Percentiles rank a stretch among this genome's conserved stretches.
Evolutionary conservation across 2,797 vertebrate species (phyloP).

Genomic region (Peromyscus nudipes): DNA sequence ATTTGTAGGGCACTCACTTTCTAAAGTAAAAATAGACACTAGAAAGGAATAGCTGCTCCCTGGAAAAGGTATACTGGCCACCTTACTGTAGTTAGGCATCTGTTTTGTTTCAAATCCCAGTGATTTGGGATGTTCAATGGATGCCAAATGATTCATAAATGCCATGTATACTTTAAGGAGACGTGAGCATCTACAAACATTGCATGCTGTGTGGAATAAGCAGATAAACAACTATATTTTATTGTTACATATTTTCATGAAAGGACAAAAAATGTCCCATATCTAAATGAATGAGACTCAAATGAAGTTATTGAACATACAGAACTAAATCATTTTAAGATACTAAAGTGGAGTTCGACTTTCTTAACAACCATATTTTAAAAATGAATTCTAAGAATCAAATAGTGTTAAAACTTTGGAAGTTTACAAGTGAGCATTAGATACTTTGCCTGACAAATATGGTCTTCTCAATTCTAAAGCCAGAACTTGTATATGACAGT

Average conservation of each 20-base stretch:
- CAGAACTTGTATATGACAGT: neutral
- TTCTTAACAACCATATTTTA: conserved; percentile 8
- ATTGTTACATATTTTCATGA: conserved; percentile 7
- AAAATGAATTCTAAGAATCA: conserved; percentile 50
- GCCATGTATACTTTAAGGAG: neutral
- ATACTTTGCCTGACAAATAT: conserved; percentile 28
- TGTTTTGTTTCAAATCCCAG: conserved; percentile 42
- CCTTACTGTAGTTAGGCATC: neutral
- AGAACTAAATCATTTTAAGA: conserved; percentile 53
- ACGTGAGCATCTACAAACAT: conserved; percentile 6
- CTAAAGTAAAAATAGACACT: conserved; percentile 28
- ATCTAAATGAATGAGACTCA: neutral
- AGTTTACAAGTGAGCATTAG: neutral
- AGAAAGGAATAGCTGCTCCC: neutral
- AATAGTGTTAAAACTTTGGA: conserved; percentile 37
- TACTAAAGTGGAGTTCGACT: neutral
- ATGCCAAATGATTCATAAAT: conserved; percentile 38
- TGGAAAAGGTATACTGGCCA: neutral
- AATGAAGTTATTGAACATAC: conserved; percentile 15
- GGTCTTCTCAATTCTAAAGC: neutral
- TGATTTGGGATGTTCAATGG: conserved; percentile 23
- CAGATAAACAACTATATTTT: conserved; percentile 43
- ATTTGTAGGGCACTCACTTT: conserved; percentile 41
- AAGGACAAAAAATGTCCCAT: neutral
- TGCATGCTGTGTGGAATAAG: neutral